Evolutionary conservation across 2,113 vertebrate genomes (phyloP), one percentile per base, ranked within the genome.

Genomic region (Verasper variegatus): DNA sequence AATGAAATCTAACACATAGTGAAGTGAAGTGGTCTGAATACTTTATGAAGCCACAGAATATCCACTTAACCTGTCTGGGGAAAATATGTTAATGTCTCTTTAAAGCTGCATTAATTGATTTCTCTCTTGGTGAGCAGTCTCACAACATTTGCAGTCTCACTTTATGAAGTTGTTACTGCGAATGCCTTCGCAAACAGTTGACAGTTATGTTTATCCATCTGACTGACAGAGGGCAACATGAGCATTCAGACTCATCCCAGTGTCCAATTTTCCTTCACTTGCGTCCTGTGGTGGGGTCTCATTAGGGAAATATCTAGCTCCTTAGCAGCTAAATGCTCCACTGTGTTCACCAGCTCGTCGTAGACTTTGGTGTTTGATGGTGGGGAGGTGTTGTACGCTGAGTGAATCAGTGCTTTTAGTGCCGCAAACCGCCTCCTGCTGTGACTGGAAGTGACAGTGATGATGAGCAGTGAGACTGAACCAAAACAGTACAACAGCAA

Each of bases 361-460:
- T 23, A 18, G 15, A 17, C 61, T 23, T 8, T 24, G 40, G 15
- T 24, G 13, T 17, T 3, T 62, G n/a, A 21, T n/a, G 42, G 5
- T 15, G 18, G 59, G 10, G 1, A 47, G 60, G 15, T 49, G 23
- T 23, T 31, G 17, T 52, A 7, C 45, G 35, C 0, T 35, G 64
- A n/a, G 47, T 3, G n/a, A 0, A 9, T 21, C 47, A 10, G 12
- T 3, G 18, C 35, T 21, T 5, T 65, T 51, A n/a, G 2, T 31
- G 26, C 47, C 12, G 23, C 11, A n/a, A 65, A 12, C 24, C 20
- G 63, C 15, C 20, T 18, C 64, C 20, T 67, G 66, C 51, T 68
- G 51, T 23, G 51, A n/a, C 18, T 68, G 51, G 66, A 68, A 23
- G 12, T 68, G 66, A 55, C 49, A 21, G 26, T 37, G 65, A 54